Percentiles rank a stretch among this genome's conserved stretches.
Evolutionary conservation across 2,888 invertebrate species (phyloP).

Genomic region (Drosophila austrosaltans): DNA sequence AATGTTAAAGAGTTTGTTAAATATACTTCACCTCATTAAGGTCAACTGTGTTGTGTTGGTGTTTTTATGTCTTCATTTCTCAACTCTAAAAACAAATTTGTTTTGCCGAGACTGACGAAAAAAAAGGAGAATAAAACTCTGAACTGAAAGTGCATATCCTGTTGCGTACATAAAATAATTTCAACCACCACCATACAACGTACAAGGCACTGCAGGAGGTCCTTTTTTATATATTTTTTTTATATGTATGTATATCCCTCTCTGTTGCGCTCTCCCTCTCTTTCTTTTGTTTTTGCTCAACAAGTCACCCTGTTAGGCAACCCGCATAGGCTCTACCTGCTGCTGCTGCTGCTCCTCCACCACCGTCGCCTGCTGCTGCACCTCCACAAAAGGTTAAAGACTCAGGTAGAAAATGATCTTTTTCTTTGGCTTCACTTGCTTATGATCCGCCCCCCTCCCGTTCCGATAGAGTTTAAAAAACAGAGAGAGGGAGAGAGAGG

Average conservation of each 20-base stretch:
- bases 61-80: conserved; percentile 58
- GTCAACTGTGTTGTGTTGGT: not conserved
- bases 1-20: no score
- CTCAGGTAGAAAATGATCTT: conserved; percentile 42
- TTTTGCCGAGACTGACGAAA: not conserved
- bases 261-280: not conserved
- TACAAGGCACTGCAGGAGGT: conserved; percentile 48
- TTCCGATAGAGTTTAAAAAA: no score
- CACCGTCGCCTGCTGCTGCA: conserved; percentile 24
- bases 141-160: conserved; percentile 64
- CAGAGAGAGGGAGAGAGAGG: not conserved
- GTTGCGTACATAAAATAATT: conserved; percentile 73
- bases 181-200: conserved; percentile 61
- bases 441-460: no score
- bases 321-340: conserved; percentile 47
- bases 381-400: conserved; percentile 44
- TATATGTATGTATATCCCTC: not conserved
- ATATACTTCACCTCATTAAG: not conserved
- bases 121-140: no score
- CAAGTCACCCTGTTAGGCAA: conserved; percentile 23
- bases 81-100: conserved; percentile 21
- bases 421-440: conserved; percentile 42
- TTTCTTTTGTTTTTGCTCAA: not conserved
- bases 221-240: conserved; percentile 18
- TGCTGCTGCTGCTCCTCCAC: conserved; percentile 6